Conservation (phyloP, 2,888 invertebrate species). For the Lasioglossum marginatum region DNA sequence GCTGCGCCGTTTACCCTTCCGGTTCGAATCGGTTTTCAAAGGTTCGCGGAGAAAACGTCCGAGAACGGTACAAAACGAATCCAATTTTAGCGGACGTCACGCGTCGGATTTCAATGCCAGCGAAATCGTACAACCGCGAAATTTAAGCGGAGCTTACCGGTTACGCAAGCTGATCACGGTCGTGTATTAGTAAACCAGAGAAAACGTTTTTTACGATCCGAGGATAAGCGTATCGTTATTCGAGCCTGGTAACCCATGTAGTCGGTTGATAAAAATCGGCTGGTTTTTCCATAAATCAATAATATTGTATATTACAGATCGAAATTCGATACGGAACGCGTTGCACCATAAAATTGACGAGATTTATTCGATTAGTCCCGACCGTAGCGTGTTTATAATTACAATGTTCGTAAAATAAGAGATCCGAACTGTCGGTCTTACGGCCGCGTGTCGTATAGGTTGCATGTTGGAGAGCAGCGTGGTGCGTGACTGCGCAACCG, state of each 20-base stretch:
- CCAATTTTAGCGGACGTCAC: neutral
- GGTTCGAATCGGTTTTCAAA: neutral
- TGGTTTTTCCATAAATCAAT: neutral
- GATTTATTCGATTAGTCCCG: neutral
- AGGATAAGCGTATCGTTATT: neutral
- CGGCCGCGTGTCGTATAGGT: neutral
- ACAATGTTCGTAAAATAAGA: neutral
- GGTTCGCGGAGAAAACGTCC: neutral
- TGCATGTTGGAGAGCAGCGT: neutral
- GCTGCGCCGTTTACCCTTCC: neutral
- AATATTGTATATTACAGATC: neutral
- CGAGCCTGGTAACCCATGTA: neutral
- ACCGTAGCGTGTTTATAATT: neutral
- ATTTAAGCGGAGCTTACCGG: neutral
- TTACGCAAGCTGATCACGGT: conserved; percentile 20
- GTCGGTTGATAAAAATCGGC: neutral
- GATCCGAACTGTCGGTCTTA: neutral
- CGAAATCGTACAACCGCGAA: conserved; percentile 35
- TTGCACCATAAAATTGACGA: neutral
- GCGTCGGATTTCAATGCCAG: neutral
- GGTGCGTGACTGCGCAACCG: neutral
- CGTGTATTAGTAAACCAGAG: neutral
- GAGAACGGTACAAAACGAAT: neutral
- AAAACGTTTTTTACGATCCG: neutral
- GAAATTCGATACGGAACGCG: neutral